Percentiles rank a stretch among this genome's conserved stretches.
Evolutionary conservation across 2,888 invertebrate genomes (phyloP).

Genomic region (Mythimna loreyi): DNA sequence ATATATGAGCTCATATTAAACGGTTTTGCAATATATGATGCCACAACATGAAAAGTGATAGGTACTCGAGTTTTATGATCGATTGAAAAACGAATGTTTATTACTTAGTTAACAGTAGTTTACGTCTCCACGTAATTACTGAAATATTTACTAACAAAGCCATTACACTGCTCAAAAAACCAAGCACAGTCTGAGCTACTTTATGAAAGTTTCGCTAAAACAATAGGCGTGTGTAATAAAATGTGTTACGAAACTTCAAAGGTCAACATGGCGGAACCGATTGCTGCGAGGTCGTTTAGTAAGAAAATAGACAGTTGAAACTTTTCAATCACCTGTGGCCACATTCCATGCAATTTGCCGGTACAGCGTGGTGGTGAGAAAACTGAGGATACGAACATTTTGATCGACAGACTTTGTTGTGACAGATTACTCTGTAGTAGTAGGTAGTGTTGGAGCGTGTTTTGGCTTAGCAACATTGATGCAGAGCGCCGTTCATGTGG

Average conservation of each 20-base stretch:
- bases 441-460: slow-evolving; percentile 20
- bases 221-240: slow-evolving; percentile 59
- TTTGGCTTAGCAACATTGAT: slow-evolving; percentile 10
- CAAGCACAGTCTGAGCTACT: slow-evolving; percentile 2
- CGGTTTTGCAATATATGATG: slow-evolving; percentile 45
- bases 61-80: slow-evolving; percentile 39
- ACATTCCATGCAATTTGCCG: slow-evolving; percentile 34
- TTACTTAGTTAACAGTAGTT: slow-evolving; percentile 14
- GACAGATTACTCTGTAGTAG: slow-evolving; percentile 32
- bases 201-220: slow-evolving; percentile 53
- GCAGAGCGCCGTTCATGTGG: slow-evolving; percentile 19
- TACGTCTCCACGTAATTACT: slow-evolving; percentile 10
- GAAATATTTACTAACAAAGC: slow-evolving; percentile 7
- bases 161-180: slow-evolving; percentile 5
- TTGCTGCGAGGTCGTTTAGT: slow-evolving; percentile 62
- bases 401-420: slow-evolving; percentile 16
- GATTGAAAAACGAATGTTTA: slow-evolving; percentile 26
- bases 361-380: slow-evolving; percentile 19
- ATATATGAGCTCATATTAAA: slow-evolving; percentile 20
- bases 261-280: slow-evolving; percentile 66
- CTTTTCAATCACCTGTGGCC: slow-evolving; percentile 59
- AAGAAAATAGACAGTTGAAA: slow-evolving; percentile 55
- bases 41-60: slow-evolving; percentile 34
- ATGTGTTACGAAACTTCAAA: slow-evolving; percentile 66
- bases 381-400: slow-evolving; percentile 24